Percentiles rank a stretch among this genome's conserved stretches.
Evolutionary conservation across 2,888 invertebrate genomes (phyloP).

Genomic region (Neoascia interrupta): DNA sequence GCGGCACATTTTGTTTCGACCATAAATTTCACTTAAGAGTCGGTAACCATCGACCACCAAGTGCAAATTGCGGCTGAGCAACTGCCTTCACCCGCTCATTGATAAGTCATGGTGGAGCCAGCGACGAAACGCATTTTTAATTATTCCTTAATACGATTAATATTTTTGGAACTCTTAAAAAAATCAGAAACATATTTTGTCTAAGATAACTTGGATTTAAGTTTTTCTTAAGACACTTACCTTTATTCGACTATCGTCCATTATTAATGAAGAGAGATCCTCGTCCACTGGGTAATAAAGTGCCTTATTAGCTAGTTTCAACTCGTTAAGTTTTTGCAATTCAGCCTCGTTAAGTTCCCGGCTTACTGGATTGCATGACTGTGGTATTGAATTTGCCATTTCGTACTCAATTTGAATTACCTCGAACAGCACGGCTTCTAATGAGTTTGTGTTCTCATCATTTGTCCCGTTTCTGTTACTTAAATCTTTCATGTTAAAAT

Average conservation of each 20-base stretch:
- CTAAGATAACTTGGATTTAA: no score
- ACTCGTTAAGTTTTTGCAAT: slow-evolving; percentile 89
- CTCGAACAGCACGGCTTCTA: slow-evolving; percentile 91
- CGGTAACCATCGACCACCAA: no score
- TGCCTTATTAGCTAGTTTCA: slow-evolving; percentile 92
- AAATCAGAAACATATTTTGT: no score
- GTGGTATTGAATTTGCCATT: slow-evolving; percentile 78
- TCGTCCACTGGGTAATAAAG: slow-evolving; percentile 91
- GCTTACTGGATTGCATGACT: slow-evolving; percentile 66
- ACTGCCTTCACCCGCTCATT: no score
- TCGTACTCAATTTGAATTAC: slow-evolving; percentile 93
- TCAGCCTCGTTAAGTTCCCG: slow-evolving; percentile 88
- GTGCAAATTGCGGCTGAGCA: no score
- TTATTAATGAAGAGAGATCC: slow-evolving; percentile 86
- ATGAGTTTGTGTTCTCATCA: slow-evolving; percentile 80
- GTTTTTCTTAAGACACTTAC: slow-evolving; percentile 78
- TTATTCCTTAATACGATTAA: no score
- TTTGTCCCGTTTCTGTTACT: slow-evolving; percentile 64
- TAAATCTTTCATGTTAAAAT: slow-evolving; percentile 74
- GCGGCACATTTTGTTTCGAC: no score
- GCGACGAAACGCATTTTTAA: no score
- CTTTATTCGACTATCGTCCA: slow-evolving; percentile 83
- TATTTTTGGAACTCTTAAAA: no score
- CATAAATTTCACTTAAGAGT: no score
- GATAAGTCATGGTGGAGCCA: no score